Evolutionary conservation across 2,888 invertebrate genomes (phyloP), one percentile per base, ranked within the genome.

Genomic region (Nezara viridula): DNA sequence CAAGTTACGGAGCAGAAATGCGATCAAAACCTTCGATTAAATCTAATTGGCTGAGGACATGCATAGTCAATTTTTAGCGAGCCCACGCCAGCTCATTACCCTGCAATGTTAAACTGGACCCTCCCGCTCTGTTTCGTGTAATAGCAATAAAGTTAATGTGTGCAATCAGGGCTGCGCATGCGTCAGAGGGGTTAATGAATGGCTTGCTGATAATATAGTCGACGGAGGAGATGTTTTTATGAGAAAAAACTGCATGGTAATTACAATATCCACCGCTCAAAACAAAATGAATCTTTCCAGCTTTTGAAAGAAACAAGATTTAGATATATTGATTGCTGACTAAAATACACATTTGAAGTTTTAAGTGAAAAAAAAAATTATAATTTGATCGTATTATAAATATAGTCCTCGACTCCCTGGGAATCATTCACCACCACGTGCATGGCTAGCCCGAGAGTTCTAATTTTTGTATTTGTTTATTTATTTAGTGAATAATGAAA

Each of bases 31-130:
- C 66, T 37, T 37, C 21, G 66, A 73, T 73, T 73, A 73, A 37
- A 37, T 37, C 66, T 73, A 73, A 73, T 73, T 73, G 66, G 32
- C 7, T 37, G 7, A 5, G 1, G 66, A 73, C 66, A 73, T 73
- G 66, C 32, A 73, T 73, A 73, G 66, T 73, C 66, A 73, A 73
- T 73, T 73, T 37, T 73, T 37, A 32, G 19, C 66, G 3, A 73
- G 1, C 32, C 32, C 6, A 21, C 66, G 66, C 32, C 16, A 21
- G 66, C 37, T 37, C 66, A 73, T 73, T 73, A 73, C 6, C 66
- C 7, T 16, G 32, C 66, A 32, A 73, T 73, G 32, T 21, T 19
- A 73, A 73, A 6, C 66, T 73, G 66, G 66, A 32, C 19, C 37
- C 66, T 19, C 32, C 4, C 19, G 27, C 37, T 37, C 10, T 37